Evolutionary conservation across 2,113 vertebrate species (phyloP), one percentile per base, ranked within the genome.

Genomic region (Ammodytes marinus): DNA sequence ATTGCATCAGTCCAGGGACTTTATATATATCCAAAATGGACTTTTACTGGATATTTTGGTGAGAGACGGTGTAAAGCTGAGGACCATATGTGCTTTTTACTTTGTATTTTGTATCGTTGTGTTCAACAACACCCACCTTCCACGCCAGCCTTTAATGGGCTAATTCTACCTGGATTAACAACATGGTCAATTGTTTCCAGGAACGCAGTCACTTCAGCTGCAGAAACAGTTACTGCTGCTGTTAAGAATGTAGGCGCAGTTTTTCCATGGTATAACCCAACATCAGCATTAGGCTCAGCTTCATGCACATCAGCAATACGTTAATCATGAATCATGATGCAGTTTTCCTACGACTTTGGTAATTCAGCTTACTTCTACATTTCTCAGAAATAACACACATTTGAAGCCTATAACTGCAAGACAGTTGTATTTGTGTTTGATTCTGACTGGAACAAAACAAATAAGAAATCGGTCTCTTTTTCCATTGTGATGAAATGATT

Each of bases 231-330:
- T 59, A 27, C 43, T 54, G 67, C 13, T 83, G 53, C 52, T 37
- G 19, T 47, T 15, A 58, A 4, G 43, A 58, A 57, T 59, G 89
- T 87, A 72, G 80, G 83, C 50, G 49, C 69, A 45, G 19, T 80
- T 81, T 87, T 90, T 91, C 86, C 88, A 86, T 45, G 4, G 53
- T 5, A 19, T 11, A 73, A 89, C 66, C 27, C 55, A 69, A 59
- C 84, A 71, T 90, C 90, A 84, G 55, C 57, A 27, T 63, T 71
- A 19, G 61, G 50, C 40, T 77, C 65, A 77, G 42, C 42, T 8
- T 10, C 6, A 27, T 27, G 27, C 15, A 60, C 39, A 64, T 74
- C 57, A 66, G 11, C 64, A 57, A 46, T 39, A 79, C 49, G 27
- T 49, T 61, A n/a, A 58, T 69, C 14, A 74, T 35, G 17, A 71